A percentile compares a stretch with the other conserved stretches of the same genome.
Conservation (phyloP, 2,888 invertebrate species). For the Gibbula magus region DNA sequence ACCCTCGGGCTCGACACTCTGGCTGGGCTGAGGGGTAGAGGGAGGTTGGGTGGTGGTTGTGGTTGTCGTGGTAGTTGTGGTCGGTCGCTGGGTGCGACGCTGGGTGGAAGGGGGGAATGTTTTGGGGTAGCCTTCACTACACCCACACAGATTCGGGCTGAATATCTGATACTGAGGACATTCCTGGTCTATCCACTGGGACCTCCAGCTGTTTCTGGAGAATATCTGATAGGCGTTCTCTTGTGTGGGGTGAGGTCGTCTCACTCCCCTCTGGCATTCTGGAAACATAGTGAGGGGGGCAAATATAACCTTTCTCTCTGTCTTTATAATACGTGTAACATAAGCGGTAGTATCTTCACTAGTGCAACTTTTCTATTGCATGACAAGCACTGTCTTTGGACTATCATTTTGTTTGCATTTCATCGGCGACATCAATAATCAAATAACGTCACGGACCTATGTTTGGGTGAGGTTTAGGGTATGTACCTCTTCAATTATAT, state of each 20-base stretch:
- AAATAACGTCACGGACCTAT: too few species aligned
- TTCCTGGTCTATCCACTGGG: slow-evolving; percentile 39
- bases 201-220: slow-evolving; percentile 29
- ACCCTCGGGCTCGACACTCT: background rate
- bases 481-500: too few species aligned
- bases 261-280: slow-evolving; percentile 46
- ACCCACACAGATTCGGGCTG: slow-evolving; percentile 33
- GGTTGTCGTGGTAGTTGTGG: background rate
- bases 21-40: background rate
- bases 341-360: too few species aligned
- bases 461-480: too few species aligned
- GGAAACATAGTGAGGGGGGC: background rate
- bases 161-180: slow-evolving; percentile 37
- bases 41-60: background rate
- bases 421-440: too few species aligned
- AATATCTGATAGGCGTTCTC: slow-evolving; percentile 43
- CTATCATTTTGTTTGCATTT: too few species aligned
- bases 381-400: too few species aligned
- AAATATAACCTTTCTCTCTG: too few species aligned
- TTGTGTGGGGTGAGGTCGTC: slow-evolving; percentile 43
- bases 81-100: background rate
- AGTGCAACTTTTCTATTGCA: too few species aligned
- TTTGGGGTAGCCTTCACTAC: slow-evolving; percentile 6
- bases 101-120: background rate
- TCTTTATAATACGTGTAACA: too few species aligned